These are phyloP conservation scores for Cynopterus brachyotis DNA, from an alignment of 2,113 vertebrate species.

Conservation along the genomic window DNA sequence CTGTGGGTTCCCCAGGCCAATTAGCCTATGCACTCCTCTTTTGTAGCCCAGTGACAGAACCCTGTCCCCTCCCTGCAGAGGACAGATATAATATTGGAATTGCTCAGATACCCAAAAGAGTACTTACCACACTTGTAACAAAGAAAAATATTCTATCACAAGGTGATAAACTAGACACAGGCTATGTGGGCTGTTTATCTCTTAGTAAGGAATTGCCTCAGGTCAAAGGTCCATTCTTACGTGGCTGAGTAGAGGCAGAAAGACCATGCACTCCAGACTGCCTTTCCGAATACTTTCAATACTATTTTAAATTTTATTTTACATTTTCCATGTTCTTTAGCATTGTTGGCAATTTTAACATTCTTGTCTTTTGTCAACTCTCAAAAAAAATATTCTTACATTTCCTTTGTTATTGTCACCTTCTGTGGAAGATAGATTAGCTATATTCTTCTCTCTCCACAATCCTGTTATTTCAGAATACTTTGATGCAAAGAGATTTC, in stretches of 20 bases:
- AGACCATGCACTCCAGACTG: neutral
- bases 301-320: neutral
- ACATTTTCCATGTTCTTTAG: neutral
- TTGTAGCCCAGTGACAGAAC: too few species aligned
- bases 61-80: neutral
- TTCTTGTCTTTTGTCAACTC: neutral
- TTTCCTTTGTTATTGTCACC: neutral
- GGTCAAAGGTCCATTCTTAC: neutral
- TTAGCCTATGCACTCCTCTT: too few species aligned
- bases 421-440: neutral
- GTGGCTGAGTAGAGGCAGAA: neutral
- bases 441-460: neutral
- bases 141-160: neutral
- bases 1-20: neutral
- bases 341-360: neutral
- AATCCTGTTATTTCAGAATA: neutral
- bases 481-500: neutral
- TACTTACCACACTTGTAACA: neutral
- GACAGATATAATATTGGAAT: neutral
- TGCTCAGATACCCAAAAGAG: neutral
- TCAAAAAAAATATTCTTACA: neutral
- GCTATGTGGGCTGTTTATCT: neutral
- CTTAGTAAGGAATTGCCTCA: neutral
- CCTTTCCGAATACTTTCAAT: neutral
- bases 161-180: neutral